Percentiles rank a stretch among this genome's conserved stretches.
Conservation (phyloP, 2,888 invertebrate species). For the Molanna angustata region DNA sequence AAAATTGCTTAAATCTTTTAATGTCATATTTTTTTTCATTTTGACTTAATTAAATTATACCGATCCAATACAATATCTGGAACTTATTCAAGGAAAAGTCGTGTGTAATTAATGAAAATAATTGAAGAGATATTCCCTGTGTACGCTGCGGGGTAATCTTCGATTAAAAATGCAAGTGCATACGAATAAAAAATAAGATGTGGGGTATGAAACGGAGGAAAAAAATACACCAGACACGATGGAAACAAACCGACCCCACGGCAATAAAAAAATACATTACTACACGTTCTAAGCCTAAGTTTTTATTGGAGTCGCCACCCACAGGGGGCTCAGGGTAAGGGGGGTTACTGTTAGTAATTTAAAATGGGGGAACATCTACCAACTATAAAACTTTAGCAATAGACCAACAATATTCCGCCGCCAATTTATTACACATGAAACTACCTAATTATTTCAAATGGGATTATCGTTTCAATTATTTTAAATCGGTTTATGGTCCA, state of each 20-base stretch:
- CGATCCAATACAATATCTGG: no score
- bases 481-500: slow-evolving; percentile 15
- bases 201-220: slow-evolving; percentile 22
- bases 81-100: no score
- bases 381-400: slow-evolving; percentile 31
- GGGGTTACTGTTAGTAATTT: slow-evolving; percentile 28
- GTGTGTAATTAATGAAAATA: no score
- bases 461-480: slow-evolving; percentile 28
- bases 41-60: no score
- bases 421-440: slow-evolving; percentile 32
- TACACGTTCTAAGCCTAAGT: slow-evolving; percentile 30
- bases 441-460: slow-evolving; percentile 30
- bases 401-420: slow-evolving; percentile 23
- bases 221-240: slow-evolving; percentile 16
- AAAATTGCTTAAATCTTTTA: no score
- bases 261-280: slow-evolving; percentile 32
- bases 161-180: slow-evolving; percentile 15
- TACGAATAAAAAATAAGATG: slow-evolving; percentile 16
- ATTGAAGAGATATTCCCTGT: no score
- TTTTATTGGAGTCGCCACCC: slow-evolving; percentile 33
- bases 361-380: slow-evolving; percentile 28
- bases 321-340: no score
- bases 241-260: slow-evolving; percentile 20
- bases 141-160: background rate
- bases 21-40: no score